These are phyloP conservation scores for Mythimna impura DNA, from an alignment of 2,888 invertebrate genomes.

Conservation along the genomic window DNA sequence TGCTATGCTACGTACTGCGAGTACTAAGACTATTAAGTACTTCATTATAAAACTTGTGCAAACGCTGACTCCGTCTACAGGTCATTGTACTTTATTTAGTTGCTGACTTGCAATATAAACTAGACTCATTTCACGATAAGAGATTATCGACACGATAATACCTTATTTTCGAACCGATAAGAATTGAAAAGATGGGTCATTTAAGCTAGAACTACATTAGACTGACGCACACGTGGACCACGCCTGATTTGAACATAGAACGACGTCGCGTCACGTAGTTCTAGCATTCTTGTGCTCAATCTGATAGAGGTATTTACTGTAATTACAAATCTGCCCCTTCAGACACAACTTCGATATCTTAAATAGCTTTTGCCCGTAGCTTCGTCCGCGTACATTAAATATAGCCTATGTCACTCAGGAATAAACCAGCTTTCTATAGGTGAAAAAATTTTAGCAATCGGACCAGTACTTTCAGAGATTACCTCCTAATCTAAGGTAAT, in stretches of 20 bases:
- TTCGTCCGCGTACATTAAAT: too few species aligned
- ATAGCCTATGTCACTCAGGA: too few species aligned
- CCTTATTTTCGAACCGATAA: slow-evolving; percentile 27
- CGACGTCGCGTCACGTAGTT: too few species aligned
- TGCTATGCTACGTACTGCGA: too few species aligned
- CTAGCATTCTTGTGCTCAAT: slow-evolving; percentile 2
- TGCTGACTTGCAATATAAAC: slow-evolving; percentile 62
- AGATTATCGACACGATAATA: slow-evolving; percentile 51
- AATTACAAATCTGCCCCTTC: background rate
- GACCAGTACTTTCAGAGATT: too few species aligned
- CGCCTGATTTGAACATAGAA: too few species aligned
- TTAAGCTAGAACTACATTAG: background rate
- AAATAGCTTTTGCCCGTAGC: background rate
- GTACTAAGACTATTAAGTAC: slow-evolving; percentile 5
- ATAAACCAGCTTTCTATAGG: too few species aligned
- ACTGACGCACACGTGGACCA: too few species aligned
- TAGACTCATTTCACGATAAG: slow-evolving; percentile 46
- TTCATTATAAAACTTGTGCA: slow-evolving; percentile 58
- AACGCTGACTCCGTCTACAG: slow-evolving; percentile 66
- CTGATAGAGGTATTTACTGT: background rate
- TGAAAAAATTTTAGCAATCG: too few species aligned
- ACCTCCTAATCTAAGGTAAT: too few species aligned
- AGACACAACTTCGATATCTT: slow-evolving; percentile 1
- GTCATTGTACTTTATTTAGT: slow-evolving; percentile 74
- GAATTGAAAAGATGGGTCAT: slow-evolving; percentile 24